These are phyloP conservation scores for Petromus typicus DNA, from an alignment of 2,113 vertebrate genomes.

Conservation along the genomic window DNA sequence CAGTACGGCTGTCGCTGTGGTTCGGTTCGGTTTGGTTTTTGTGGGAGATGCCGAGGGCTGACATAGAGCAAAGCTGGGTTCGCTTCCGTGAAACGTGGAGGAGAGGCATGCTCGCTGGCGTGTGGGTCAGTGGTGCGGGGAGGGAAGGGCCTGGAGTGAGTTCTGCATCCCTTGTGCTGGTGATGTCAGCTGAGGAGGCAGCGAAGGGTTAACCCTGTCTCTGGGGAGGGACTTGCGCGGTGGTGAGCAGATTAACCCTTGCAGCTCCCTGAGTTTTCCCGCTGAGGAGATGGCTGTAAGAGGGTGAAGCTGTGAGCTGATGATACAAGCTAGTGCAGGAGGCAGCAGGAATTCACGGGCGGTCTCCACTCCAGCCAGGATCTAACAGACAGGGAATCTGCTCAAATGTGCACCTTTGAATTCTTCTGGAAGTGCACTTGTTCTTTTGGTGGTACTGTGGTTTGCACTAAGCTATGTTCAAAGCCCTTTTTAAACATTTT, in stretches of 20 bases:
- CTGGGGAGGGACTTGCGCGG: background rate
- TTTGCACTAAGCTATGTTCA: background rate
- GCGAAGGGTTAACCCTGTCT: background rate
- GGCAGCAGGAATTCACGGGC: background rate
- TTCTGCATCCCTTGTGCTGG: background rate
- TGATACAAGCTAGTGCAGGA: background rate
- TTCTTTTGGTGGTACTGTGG: background rate
- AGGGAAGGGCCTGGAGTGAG: background rate
- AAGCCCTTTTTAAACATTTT: background rate
- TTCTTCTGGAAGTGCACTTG: background rate
- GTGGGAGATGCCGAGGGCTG: background rate
- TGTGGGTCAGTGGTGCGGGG: background rate
- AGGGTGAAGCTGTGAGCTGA: slow-evolving; percentile 1
- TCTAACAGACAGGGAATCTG: background rate
- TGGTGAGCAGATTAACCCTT: background rate
- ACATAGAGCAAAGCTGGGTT: background rate
- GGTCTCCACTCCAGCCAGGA: background rate
- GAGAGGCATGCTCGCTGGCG: no score
- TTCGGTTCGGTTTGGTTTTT: no score
- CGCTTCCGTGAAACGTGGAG: background rate
- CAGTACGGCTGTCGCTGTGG: no score
- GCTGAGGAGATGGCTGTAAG: background rate
- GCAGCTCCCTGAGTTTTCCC: background rate
- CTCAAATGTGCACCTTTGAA: background rate
- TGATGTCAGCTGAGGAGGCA: background rate